phyloP scores from a whole-genome alignment of 92 coral and sea anemone species.

The Phenganax stokvisi region DNA sequence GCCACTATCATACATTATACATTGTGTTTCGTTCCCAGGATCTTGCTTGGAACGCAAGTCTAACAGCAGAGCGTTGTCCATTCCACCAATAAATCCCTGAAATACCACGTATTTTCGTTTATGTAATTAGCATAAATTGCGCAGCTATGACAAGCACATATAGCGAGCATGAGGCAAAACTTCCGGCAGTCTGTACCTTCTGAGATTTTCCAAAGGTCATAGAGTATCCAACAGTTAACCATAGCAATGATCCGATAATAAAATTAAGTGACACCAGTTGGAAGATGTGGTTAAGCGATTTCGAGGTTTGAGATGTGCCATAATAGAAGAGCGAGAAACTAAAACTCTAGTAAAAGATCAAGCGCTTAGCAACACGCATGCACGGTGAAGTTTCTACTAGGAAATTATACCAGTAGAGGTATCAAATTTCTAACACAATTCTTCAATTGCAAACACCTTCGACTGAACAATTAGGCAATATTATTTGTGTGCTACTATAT shows the following conservation, averaged over 20 bases:
- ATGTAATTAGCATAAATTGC: background rate
- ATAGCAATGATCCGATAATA: conserved; percentile 72
- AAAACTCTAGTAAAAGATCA: conserved; percentile 52
- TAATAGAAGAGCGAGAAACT: conserved; percentile 70
- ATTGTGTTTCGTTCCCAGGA: conserved; percentile 16
- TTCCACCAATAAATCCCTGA: conserved; percentile 86
- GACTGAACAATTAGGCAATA: no score
- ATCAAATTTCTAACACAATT: background rate
- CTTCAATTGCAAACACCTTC: no score
- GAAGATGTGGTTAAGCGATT: conserved; percentile 54
- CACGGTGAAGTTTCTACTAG: background rate
- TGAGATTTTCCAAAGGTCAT: conserved; percentile 76
- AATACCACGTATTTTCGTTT: background rate
- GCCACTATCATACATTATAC: background rate
- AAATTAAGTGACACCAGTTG: conserved; percentile 71
- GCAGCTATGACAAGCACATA: no score
- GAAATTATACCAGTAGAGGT: background rate
- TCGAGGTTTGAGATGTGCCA: conserved; percentile 54
- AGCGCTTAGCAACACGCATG: no score
- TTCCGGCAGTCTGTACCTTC: conserved; percentile 46
- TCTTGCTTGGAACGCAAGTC: conserved; percentile 39
- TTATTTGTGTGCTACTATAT: no score
- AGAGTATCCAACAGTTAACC: conserved; percentile 87
- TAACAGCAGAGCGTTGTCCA: conserved; percentile 76
- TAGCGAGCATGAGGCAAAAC: background rate